These are phyloP conservation scores for Drosophila leonis DNA, from an alignment of 2,888 invertebrate genomes.

Conservation along the genomic window DNA sequence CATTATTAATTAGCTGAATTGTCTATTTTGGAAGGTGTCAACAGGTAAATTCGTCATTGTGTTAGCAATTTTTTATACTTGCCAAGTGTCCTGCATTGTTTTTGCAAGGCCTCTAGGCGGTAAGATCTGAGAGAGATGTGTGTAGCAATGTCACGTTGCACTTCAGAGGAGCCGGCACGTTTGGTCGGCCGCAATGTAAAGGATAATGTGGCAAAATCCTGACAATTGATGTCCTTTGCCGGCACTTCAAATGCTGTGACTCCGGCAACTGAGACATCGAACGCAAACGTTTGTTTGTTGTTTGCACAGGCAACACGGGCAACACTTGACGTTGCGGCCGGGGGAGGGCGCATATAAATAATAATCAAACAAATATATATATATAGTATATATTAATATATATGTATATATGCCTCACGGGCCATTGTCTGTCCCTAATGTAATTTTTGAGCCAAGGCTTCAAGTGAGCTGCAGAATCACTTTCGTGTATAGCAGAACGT, in stretches of 20 bases:
- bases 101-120: constrained; percentile 63
- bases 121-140: constrained; percentile 60
- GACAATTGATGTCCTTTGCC: constrained; percentile 74
- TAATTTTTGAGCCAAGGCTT: constrained; percentile 44
- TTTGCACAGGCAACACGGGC: constrained; percentile 57
- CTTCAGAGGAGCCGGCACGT: constrained; percentile 54
- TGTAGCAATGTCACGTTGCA: constrained; percentile 80
- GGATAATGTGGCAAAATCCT: constrained; percentile 82
- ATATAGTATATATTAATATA: constrained; percentile 22
- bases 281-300: constrained; percentile 58
- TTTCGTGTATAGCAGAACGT: not conserved
- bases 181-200: constrained; percentile 67
- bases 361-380: constrained; percentile 66
- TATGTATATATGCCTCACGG: constrained; percentile 13
- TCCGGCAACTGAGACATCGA: constrained; percentile 27
- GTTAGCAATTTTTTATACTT: constrained; percentile 46
- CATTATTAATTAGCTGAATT: constrained; percentile 78
- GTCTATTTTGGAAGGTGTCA: constrained; percentile 77
- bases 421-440: constrained; percentile 45
- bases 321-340: constrained; percentile 64
- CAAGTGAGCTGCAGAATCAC: constrained; percentile 19
- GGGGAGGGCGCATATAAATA: constrained; percentile 73
- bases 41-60: constrained; percentile 80
- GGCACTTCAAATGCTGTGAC: constrained; percentile 72
- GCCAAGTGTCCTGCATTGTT: constrained; percentile 46